Evolutionary conservation across 2,888 invertebrate species (phyloP).

Genomic region (Agriopis marginaria): DNA sequence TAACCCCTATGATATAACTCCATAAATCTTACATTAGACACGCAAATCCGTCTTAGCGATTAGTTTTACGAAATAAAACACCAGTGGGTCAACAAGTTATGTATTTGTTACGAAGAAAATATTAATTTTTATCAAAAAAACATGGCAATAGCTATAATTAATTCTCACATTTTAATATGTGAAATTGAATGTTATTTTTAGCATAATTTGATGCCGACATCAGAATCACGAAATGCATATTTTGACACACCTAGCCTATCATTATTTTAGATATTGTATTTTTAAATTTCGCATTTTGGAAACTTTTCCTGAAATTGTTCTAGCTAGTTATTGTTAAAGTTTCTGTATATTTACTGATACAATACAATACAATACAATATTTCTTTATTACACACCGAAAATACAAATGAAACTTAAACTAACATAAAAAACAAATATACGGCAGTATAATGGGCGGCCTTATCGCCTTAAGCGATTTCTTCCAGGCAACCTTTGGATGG

Average conservation of each 20-base stretch:
- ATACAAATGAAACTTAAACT: too few species aligned
- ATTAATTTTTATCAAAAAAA: constrained; percentile 24
- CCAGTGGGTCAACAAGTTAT: constrained; percentile 39
- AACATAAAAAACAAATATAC: too few species aligned
- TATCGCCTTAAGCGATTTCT: too few species aligned
- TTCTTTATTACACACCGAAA: too few species aligned
- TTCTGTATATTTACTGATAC: too few species aligned
- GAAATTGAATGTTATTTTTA: constrained; percentile 29
- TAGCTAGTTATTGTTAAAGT: too few species aligned
- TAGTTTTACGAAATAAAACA: constrained; percentile 36
- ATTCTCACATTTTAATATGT: constrained; percentile 37
- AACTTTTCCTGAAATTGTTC: not conserved
- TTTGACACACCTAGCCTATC: not conserved
- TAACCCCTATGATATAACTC: constrained; percentile 24
- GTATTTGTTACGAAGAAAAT: constrained; percentile 39
- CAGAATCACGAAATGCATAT: constrained; percentile 18
- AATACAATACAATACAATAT: too few species aligned
- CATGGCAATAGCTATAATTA: constrained; percentile 29
- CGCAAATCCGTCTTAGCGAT: constrained; percentile 24
- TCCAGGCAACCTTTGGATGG: too few species aligned
- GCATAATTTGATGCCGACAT: constrained; percentile 20
- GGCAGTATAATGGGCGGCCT: too few species aligned
- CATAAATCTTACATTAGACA: constrained; percentile 32
- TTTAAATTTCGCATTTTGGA: not conserved
- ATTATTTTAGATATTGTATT: not conserved